Evolutionary conservation across 2,113 vertebrate genomes (phyloP).

Genomic region (Lophochroa leadbeateri): DNA sequence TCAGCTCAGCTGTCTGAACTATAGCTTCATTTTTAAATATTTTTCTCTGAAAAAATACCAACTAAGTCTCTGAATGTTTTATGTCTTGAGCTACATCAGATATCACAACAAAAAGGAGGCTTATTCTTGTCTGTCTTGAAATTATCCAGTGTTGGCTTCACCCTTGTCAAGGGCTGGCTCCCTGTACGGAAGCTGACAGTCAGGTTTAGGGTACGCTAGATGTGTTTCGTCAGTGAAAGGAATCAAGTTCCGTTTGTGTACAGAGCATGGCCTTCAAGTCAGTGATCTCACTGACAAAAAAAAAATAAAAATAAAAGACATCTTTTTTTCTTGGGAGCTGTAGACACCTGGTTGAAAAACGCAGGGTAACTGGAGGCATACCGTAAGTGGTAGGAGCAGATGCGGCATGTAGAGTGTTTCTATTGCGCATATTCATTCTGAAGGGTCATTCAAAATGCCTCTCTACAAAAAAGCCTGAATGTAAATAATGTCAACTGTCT

Average conservation of each 20-base stretch:
- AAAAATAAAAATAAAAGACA: background rate
- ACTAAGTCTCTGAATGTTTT: constrained; percentile 36
- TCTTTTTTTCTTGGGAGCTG: background rate
- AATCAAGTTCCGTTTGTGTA: background rate
- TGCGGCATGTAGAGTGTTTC: background rate
- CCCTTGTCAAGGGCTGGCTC: constrained; percentile 36
- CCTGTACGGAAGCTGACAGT: background rate
- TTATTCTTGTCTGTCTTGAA: constrained; percentile 29
- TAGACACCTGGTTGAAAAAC: background rate
- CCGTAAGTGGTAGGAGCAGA: background rate
- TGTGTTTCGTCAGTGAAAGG: constrained; percentile 5
- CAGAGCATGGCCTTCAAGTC: background rate
- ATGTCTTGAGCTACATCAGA: constrained; percentile 9
- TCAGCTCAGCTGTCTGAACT: constrained; percentile 69
- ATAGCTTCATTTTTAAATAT: constrained; percentile 67
- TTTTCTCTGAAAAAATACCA: constrained; percentile 49
- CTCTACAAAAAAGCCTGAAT: constrained; percentile 22
- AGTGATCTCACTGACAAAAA: constrained; percentile 9
- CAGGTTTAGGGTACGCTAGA: background rate
- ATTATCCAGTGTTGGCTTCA: constrained; percentile 23
- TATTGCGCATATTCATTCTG: background rate
- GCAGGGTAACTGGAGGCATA: background rate
- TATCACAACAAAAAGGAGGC: constrained; percentile 12
- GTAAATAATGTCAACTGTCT: constrained; percentile 52
- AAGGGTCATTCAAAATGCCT: constrained; percentile 26